Conservation (phyloP, 1,140 invertebrate genomes). For the Formica selysi region DNA sequence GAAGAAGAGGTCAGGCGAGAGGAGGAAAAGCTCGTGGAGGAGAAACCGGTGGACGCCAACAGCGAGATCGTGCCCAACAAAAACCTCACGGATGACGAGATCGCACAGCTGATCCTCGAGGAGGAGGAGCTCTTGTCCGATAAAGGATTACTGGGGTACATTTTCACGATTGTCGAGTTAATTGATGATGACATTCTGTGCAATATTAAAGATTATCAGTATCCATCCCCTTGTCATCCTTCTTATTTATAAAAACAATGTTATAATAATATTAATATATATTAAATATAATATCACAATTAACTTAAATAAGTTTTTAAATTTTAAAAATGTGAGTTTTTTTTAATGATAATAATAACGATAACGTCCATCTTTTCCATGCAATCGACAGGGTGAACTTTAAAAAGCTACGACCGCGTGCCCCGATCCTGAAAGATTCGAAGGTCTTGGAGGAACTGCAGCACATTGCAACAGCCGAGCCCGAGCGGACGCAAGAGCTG, state of each 20-base stretch:
- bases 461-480: constrained; percentile 82
- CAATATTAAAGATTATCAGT: not conserved
- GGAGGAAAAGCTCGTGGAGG: constrained; percentile 70
- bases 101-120: constrained; percentile 89
- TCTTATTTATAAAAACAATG: not conserved
- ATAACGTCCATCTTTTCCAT: constrained; percentile 35
- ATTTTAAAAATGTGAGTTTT: too few relatives aligned
- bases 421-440: constrained; percentile 89
- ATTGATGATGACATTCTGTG: not conserved
- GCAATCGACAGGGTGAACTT: constrained; percentile 88
- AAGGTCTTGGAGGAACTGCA: constrained; percentile 90
- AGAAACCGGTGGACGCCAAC: constrained; percentile 81
- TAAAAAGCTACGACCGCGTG: constrained; percentile 89
- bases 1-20: constrained; percentile 53
- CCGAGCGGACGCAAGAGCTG: constrained; percentile 86
- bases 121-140: constrained; percentile 90
- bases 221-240: not conserved
- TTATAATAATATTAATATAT: not conserved
- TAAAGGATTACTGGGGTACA: constrained; percentile 89
- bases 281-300: too few relatives aligned
- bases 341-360: not conserved
- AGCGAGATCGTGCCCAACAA: constrained; percentile 82
- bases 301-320: too few relatives aligned
- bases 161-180: constrained; percentile 27
- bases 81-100: constrained; percentile 89